Conservation (phyloP, 2,113 vertebrate genomes). For the Coptodon bakossiorum region DNA sequence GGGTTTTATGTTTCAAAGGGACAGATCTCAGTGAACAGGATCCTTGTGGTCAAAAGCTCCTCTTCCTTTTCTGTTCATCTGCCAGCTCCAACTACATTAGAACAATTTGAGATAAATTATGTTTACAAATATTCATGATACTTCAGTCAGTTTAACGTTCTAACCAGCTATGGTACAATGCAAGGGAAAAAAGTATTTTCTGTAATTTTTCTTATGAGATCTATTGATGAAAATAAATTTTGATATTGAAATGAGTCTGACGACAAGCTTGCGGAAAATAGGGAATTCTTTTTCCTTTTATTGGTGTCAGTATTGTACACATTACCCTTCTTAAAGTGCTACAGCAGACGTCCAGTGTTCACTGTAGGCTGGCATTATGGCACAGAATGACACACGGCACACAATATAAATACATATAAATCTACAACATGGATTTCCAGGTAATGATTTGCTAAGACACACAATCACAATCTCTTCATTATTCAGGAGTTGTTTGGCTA, state of each 20-base stretch:
- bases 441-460: background rate
- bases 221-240: background rate
- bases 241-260: background rate
- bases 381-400: slow-evolving; percentile 39
- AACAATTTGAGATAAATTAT: background rate
- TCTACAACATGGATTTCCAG: background rate
- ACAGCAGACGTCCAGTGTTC: slow-evolving; percentile 40
- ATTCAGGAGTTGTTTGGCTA: background rate
- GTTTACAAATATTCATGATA: background rate
- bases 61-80: background rate
- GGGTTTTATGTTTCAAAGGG: background rate
- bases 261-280: background rate
- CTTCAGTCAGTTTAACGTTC: background rate
- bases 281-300: slow-evolving; percentile 62
- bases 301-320: slow-evolving; percentile 55
- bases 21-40: background rate
- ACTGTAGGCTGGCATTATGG: slow-evolving; percentile 47
- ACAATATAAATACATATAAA: slow-evolving; percentile 30
- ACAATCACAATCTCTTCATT: background rate
- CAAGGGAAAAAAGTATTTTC: background rate
- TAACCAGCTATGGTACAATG: background rate
- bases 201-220: slow-evolving; percentile 21
- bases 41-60: background rate
- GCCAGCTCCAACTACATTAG: background rate
- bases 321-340: slow-evolving; percentile 52